Percentiles rank a stretch among this genome's conserved stretches.
These are phyloP conservation scores for Elephas maximus DNA, from an alignment of 2,113 vertebrate genomes.

Conservation along the genomic window DNA sequence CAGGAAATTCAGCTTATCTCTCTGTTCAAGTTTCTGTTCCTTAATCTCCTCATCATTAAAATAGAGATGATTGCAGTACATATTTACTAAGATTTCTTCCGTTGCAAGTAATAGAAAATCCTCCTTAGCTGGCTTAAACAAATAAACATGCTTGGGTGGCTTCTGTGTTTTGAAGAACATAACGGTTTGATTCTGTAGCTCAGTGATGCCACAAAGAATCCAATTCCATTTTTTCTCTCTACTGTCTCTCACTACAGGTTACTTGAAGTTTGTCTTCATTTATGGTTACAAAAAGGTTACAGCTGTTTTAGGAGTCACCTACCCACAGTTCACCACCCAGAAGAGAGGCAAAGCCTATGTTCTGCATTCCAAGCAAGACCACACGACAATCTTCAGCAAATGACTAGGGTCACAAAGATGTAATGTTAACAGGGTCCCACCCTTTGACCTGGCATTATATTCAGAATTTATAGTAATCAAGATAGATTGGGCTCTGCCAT, in stretches of 20 bases:
- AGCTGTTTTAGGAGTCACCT: not conserved
- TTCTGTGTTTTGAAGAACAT: not conserved
- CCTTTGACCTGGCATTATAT: not conserved
- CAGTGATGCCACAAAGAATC: not conserved
- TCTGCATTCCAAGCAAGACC: not conserved
- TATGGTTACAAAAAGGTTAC: not conserved
- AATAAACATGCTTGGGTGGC: not conserved
- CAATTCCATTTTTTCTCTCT: not conserved
- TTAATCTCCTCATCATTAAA: conserved; percentile 33
- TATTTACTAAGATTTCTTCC: not conserved
- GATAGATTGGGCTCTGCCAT: not conserved
- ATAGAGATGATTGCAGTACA: not conserved
- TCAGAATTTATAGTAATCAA: not conserved
- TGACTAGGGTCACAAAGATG: not conserved
- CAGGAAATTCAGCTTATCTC: not conserved
- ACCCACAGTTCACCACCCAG: not conserved
- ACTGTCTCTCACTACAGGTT: not conserved
- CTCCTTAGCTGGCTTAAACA: not conserved
- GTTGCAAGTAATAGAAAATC: not conserved
- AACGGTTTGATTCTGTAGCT: not conserved
- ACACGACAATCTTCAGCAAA: not conserved
- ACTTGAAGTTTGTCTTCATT: not conserved
- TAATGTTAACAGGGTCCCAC: not conserved
- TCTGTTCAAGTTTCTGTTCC: not conserved
- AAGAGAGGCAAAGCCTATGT: not conserved